Percentiles rank a stretch among this genome's conserved stretches.
Evolutionary conservation across 1,140 invertebrate species (phyloP).

Genomic region (Harpegnathos saltator): DNA sequence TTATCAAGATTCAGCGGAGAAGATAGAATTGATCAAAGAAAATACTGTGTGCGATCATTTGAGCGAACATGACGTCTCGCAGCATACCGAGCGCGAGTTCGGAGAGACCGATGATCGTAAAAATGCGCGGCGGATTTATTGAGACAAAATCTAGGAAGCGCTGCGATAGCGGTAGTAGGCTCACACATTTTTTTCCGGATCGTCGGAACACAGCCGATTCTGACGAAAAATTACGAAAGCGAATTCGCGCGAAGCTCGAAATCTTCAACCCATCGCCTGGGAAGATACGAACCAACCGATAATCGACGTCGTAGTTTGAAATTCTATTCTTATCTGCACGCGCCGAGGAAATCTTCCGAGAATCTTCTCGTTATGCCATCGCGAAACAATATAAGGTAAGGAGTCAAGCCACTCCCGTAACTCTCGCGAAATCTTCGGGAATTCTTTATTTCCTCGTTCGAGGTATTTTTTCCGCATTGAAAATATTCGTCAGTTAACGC

Average conservation of each 20-base stretch:
- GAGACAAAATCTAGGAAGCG: constrained; percentile 4
- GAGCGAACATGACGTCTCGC: too few relatives aligned
- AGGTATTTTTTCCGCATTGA: too few relatives aligned
- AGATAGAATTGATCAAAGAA: not conserved
- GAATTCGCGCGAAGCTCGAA: not conserved
- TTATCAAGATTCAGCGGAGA: too few relatives aligned
- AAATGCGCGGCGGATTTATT: not conserved
- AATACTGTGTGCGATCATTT: too few relatives aligned
- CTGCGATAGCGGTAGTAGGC: not conserved
- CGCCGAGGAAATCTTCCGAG: not conserved
- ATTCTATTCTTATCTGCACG: constrained; percentile 28
- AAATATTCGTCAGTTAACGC: too few relatives aligned
- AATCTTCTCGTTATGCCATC: constrained; percentile 20
- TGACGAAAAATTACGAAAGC: not conserved
- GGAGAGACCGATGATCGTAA: not conserved
- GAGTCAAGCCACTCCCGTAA: too few relatives aligned
- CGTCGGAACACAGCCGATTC: not conserved
- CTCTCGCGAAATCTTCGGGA: not conserved
- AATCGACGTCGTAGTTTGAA: constrained; percentile 16
- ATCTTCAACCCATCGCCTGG: not conserved
- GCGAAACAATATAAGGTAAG: not conserved
- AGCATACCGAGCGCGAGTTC: not conserved
- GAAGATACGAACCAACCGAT: not conserved
- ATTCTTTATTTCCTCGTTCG: not conserved
- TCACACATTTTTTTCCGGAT: not conserved